These are phyloP conservation scores for Eupeodes latifasciatus DNA, from an alignment of 2,888 invertebrate species.

Conservation along the genomic window DNA sequence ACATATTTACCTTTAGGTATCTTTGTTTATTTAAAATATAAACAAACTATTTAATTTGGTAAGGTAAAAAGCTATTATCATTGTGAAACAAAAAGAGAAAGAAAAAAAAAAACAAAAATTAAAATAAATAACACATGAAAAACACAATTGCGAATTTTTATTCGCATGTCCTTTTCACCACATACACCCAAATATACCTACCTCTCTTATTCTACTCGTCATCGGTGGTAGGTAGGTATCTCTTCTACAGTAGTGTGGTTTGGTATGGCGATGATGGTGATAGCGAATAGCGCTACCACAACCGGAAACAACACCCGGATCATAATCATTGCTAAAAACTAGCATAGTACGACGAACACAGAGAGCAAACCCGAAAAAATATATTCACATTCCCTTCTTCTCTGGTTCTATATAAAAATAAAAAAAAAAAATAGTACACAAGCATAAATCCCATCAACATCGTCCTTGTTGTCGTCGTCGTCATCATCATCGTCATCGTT, in stretches of 20 bases:
- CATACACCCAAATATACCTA: neutral
- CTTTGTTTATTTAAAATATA: conserved; percentile 9
- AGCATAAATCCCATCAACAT: conserved; percentile 60
- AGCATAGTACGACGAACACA: conserved; percentile 54
- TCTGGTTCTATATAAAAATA: neutral
- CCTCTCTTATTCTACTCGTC: neutral
- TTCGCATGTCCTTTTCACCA: conserved; percentile 61
- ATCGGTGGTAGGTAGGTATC: no score
- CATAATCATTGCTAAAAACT: conserved; percentile 73
- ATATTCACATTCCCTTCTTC: conserved; percentile 55
- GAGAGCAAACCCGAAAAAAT: conserved; percentile 48
- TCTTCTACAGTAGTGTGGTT: neutral
- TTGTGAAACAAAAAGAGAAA: neutral
- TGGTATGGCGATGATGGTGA: neutral
- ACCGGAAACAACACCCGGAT: conserved; percentile 65
- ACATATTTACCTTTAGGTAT: neutral
- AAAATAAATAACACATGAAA: conserved; percentile 46
- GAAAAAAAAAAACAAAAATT: conserved; percentile 23
- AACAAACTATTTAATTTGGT: conserved; percentile 19
- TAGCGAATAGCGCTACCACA: conserved; percentile 29
- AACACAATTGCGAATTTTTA: conserved; percentile 54
- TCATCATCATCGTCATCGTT: conserved; percentile 64
- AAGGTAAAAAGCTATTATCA: conserved; percentile 28
- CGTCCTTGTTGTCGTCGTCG: conserved; percentile 61
- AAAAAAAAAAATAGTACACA: conserved; percentile 27